These are phyloP conservation scores for Aplysia californica DNA, from an alignment of 1,140 invertebrate genomes.

Conservation along the genomic window DNA sequence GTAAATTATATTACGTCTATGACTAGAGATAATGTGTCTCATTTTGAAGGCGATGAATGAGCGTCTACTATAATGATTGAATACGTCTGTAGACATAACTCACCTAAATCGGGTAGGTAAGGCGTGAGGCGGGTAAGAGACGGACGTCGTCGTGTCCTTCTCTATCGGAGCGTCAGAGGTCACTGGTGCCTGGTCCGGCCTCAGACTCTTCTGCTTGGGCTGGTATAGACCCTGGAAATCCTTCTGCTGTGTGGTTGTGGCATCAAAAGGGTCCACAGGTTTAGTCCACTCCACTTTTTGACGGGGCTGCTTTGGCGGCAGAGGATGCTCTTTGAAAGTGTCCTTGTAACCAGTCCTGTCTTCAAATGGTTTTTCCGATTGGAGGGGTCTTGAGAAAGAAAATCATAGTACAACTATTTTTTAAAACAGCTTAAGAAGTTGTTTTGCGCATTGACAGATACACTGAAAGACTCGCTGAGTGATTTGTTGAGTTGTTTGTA, in stretches of 20 bases:
- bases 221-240: constrained; percentile 23
- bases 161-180: constrained; percentile 34
- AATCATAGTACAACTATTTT: too few relatives aligned
- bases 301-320: constrained; percentile 4
- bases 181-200: background rate
- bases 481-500: too few relatives aligned
- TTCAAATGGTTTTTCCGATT: constrained; percentile 21
- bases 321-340: constrained; percentile 22
- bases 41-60: too few relatives aligned
- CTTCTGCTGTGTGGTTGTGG: constrained; percentile 9
- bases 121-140: too few relatives aligned
- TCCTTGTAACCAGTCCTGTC: constrained; percentile 31
- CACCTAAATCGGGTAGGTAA: too few relatives aligned
- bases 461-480: background rate
- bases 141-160: constrained; percentile 23
- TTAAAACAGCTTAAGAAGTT: background rate
- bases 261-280: constrained; percentile 25
- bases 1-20: too few relatives aligned
- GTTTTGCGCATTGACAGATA: background rate
- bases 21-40: too few relatives aligned
- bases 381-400: background rate
- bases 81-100: too few relatives aligned
- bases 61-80: too few relatives aligned
- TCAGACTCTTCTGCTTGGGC: constrained; percentile 23
- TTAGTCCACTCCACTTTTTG: constrained; percentile 13